phyloP scores from a whole-genome alignment of 2,888 invertebrate genomes.

The Pseudococcus longispinus region DNA sequence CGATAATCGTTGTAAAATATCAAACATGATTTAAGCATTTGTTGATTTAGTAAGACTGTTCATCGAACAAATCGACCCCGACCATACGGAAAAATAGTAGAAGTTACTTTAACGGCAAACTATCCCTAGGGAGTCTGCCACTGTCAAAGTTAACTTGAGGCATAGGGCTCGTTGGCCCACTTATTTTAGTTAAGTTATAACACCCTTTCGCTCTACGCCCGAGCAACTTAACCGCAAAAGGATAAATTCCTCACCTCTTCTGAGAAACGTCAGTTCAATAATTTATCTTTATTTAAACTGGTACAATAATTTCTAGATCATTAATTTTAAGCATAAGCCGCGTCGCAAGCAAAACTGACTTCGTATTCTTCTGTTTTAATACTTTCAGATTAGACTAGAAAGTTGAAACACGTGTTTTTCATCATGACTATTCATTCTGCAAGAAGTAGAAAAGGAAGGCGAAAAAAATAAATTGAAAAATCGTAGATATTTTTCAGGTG shows the following conservation, averaged over 20 bases:
- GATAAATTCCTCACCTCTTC: constrained; percentile 46
- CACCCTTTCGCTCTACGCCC: constrained; percentile 23
- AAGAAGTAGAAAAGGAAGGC: not conserved
- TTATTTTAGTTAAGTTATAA: constrained; percentile 38
- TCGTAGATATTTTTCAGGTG: not conserved
- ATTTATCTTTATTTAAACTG: constrained; percentile 55
- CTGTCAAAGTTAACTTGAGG: constrained; percentile 40
- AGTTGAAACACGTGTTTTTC: constrained; percentile 49
- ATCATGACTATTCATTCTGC: not conserved
- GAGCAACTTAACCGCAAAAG: constrained; percentile 31
- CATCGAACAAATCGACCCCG: not conserved
- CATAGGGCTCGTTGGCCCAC: constrained; percentile 26
- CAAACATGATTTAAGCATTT: constrained; percentile 28
- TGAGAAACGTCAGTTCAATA: constrained; percentile 42
- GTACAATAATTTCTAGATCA: constrained; percentile 55
- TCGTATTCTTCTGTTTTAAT: constrained; percentile 23
- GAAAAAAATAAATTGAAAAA: not conserved
- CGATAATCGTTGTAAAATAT: constrained; percentile 16
- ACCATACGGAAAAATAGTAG: not conserved
- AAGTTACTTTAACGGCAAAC: not conserved
- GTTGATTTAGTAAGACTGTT: constrained; percentile 39
- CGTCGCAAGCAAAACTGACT: constrained; percentile 26
- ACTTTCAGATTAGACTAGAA: not conserved
- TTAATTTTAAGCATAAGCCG: constrained; percentile 53
- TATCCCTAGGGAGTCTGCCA: constrained; percentile 22